phyloP scores from a whole-genome alignment of 2,888 invertebrate species.

The Hemicrepidius hirtus region DNA sequence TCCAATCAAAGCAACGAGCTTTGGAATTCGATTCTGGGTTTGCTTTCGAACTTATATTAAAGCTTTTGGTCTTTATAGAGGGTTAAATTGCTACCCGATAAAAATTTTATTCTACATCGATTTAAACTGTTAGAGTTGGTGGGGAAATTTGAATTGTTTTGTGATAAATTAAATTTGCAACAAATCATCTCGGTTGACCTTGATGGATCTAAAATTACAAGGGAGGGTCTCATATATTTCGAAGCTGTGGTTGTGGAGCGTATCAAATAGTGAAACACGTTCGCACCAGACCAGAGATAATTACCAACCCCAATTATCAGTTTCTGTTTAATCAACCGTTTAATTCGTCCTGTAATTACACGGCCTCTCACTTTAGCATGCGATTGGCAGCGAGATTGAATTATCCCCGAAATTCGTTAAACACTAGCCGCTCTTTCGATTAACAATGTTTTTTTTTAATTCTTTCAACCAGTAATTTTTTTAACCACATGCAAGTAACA shows the following conservation, averaged over 20 bases:
- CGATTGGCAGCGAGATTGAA: slow-evolving; percentile 35
- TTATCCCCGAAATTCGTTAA: slow-evolving; percentile 40
- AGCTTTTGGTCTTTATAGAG: background rate
- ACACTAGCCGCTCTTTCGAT: slow-evolving; percentile 16
- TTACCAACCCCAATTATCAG: slow-evolving; percentile 57
- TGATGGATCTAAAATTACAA: no score
- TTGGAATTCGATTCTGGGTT: slow-evolving; percentile 15
- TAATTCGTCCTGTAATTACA: slow-evolving; percentile 54
- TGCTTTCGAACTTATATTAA: slow-evolving; percentile 2
- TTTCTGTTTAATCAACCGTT: slow-evolving; percentile 57
- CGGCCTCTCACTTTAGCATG: slow-evolving; percentile 44
- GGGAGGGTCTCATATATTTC: slow-evolving; percentile 3
- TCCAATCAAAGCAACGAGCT: slow-evolving; percentile 22
- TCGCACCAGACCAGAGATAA: slow-evolving; percentile 43
- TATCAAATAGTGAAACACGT: slow-evolving; percentile 39
- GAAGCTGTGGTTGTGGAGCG: slow-evolving; percentile 5
- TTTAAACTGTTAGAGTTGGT: no score
- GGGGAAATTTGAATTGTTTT: no score
- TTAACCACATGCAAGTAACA: no score
- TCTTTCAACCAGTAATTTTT: no score
- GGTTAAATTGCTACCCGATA: no score
- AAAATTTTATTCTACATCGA: no score
- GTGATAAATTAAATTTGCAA: no score
- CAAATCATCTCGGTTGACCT: no score
- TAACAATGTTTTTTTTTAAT: background rate